Evolutionary conservation across 2,888 invertebrate genomes (phyloP).

Genomic region (Lydus trimaculatus): DNA sequence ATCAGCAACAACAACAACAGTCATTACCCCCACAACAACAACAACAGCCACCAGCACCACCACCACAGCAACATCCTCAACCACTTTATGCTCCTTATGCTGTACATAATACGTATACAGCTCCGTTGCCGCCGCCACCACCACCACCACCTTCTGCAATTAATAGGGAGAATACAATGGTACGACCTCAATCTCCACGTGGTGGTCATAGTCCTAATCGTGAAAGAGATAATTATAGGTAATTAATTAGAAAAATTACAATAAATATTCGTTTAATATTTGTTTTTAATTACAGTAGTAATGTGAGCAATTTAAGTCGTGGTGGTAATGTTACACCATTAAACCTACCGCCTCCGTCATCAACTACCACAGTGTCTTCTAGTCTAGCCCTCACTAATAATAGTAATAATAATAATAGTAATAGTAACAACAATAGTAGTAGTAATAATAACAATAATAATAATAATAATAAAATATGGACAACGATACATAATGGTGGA

Average conservation of each 20-base stretch:
- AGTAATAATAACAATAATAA: slow-evolving; percentile 48
- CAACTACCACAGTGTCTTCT: slow-evolving; percentile 65
- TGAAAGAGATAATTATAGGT: slow-evolving; percentile 89
- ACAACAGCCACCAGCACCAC: slow-evolving; percentile 45
- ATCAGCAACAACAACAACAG: slow-evolving; percentile 8
- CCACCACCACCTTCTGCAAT: slow-evolving; percentile 11
- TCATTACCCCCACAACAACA: slow-evolving; percentile 23
- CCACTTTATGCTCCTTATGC: slow-evolving; percentile 83
- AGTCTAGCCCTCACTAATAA: slow-evolving; percentile 60
- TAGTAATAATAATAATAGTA: slow-evolving; percentile 43
- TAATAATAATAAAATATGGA: not conserved
- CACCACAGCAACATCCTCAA: slow-evolving; percentile 44
- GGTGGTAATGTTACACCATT: slow-evolving; percentile 66
- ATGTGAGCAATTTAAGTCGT: slow-evolving; percentile 79
- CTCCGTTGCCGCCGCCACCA: slow-evolving; percentile 13
- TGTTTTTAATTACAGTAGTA: slow-evolving; percentile 68
- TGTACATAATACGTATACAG: slow-evolving; percentile 73
- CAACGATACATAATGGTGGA: slow-evolving; percentile 48
- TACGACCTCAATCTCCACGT: slow-evolving; percentile 73
- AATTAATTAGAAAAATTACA: slow-evolving; percentile 32
- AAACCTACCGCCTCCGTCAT: slow-evolving; percentile 54
- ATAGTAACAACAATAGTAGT: slow-evolving; percentile 58
- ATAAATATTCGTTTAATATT: not conserved
- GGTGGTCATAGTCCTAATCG: slow-evolving; percentile 78
- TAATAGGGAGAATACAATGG: slow-evolving; percentile 35